phyloP scores from a whole-genome alignment of 2,888 invertebrate genomes.

The Hirtodrosophila confusa region DNA sequence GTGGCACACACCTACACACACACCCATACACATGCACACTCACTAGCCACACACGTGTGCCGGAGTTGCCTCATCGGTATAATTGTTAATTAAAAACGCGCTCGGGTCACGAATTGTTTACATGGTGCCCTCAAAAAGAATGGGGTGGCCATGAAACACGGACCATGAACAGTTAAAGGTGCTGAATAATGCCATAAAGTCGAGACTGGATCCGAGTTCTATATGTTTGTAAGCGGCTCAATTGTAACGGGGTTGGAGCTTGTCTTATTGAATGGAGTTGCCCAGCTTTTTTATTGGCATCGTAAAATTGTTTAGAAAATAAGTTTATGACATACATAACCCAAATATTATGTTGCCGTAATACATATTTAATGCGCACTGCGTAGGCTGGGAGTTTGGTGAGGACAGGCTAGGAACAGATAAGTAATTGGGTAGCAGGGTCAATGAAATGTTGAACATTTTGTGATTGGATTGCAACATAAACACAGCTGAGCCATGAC shows the following conservation, averaged over 20 bases:
- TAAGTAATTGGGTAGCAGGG: conserved; percentile 61
- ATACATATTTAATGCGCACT: conserved; percentile 73
- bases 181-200: conserved; percentile 39
- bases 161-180: conserved; percentile 28
- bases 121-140: conserved; percentile 16
- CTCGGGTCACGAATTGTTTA: conserved; percentile 59
- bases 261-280: conserved; percentile 21
- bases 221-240: conserved; percentile 9
- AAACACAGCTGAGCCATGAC: conserved; percentile 19
- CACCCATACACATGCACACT: conserved; percentile 3
- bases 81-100: conserved; percentile 75
- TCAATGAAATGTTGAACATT: conserved; percentile 24
- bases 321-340: conserved; percentile 58
- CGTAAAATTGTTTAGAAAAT: conserved; percentile 50
- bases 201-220: conserved; percentile 3
- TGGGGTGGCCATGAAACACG: conserved; percentile 9
- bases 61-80: conserved; percentile 41
- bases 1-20: conserved; percentile 19
- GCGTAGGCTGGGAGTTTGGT: background rate
- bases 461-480: conserved; percentile 33
- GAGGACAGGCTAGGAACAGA: conserved; percentile 6
- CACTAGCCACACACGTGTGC: conserved; percentile 40
- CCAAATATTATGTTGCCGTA: conserved; percentile 39
- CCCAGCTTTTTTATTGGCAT: conserved; percentile 33
- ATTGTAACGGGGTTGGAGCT: conserved; percentile 9